These are phyloP conservation scores for Spea hammondii DNA, from an alignment of 2,797 vertebrate genomes.

Conservation along the genomic window DNA sequence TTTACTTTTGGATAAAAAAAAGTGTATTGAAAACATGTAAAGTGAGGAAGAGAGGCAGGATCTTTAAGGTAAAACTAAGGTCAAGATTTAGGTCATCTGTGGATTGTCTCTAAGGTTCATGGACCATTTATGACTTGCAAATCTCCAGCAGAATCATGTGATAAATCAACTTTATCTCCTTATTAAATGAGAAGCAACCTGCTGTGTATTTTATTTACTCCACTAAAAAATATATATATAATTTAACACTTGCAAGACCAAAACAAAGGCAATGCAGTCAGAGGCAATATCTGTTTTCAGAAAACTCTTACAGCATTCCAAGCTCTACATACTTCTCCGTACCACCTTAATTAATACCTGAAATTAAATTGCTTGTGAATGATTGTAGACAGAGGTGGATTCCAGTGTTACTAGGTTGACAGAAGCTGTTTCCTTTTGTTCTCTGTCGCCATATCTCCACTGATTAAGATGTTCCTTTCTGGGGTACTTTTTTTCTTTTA, in stretches of 20 bases:
- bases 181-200: not conserved
- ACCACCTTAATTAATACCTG: too few species aligned
- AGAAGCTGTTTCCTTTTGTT: too few species aligned
- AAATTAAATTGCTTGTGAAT: too few species aligned
- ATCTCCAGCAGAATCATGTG: not conserved
- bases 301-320: too few species aligned
- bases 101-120: not conserved
- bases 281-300: too few species aligned
- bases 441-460: too few species aligned
- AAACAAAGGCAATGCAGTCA: too few species aligned
- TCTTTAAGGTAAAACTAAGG: not conserved
- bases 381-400: too few species aligned
- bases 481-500: too few species aligned
- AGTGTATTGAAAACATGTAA: constrained; percentile 9
- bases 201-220: not conserved
- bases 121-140: not conserved
- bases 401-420: too few species aligned
- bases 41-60: constrained; percentile 4
- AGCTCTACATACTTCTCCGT: too few species aligned
- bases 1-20: constrained; percentile 14
- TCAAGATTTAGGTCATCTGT: constrained; percentile 7
- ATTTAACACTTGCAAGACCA: not conserved
- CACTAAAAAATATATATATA: not conserved
- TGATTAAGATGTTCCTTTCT: too few species aligned
- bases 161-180: not conserved